A percentile compares a stretch with the other conserved stretches of the same genome.
Conservation (phyloP, 2,113 vertebrate species). For the Cyprinodon variegatus region DNA sequence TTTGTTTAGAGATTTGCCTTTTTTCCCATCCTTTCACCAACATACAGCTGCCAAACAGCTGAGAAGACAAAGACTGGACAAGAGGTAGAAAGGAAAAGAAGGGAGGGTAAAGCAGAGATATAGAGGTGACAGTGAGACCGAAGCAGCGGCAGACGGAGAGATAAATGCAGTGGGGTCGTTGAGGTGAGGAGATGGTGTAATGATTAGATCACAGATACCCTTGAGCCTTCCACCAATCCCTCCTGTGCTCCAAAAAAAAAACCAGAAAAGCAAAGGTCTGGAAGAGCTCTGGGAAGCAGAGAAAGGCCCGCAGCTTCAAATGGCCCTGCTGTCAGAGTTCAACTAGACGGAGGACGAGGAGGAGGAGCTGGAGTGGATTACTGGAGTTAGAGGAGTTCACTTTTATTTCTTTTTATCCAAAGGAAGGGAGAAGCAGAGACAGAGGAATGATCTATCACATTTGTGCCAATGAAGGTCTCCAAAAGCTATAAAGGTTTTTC, state of each 20-base stretch:
- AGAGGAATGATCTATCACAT: background rate
- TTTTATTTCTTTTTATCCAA: constrained; percentile 16
- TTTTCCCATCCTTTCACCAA: constrained; percentile 18
- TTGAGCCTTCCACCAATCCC: constrained; percentile 60
- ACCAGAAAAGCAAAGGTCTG: constrained; percentile 32
- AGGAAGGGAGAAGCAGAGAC: background rate
- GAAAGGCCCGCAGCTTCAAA: constrained; percentile 59
- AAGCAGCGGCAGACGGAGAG: constrained; percentile 61
- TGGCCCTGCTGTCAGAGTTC: constrained; percentile 66
- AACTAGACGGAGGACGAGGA: constrained; percentile 47
- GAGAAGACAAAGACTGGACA: constrained; percentile 55
- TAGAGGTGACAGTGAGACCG: constrained; percentile 52
- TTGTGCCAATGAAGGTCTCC: background rate
- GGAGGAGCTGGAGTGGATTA: constrained; percentile 70
- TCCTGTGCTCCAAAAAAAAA: constrained; percentile 11
- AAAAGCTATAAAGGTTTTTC: background rate
- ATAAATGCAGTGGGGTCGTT: constrained; percentile 69
- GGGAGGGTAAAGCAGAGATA: constrained; percentile 23
- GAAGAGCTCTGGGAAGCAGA: constrained; percentile 27
- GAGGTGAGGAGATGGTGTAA: constrained; percentile 76
- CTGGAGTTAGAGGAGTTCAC: constrained; percentile 38
- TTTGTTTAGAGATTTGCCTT: constrained; percentile 20
- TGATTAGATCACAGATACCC: constrained; percentile 80
- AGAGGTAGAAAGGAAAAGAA: constrained; percentile 55
- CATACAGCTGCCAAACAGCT: constrained; percentile 20